Evolutionary conservation across 92 coral and sea anemone species (phyloP), one percentile per base, ranked within the genome.

Genomic region (Montipora capitata): DNA sequence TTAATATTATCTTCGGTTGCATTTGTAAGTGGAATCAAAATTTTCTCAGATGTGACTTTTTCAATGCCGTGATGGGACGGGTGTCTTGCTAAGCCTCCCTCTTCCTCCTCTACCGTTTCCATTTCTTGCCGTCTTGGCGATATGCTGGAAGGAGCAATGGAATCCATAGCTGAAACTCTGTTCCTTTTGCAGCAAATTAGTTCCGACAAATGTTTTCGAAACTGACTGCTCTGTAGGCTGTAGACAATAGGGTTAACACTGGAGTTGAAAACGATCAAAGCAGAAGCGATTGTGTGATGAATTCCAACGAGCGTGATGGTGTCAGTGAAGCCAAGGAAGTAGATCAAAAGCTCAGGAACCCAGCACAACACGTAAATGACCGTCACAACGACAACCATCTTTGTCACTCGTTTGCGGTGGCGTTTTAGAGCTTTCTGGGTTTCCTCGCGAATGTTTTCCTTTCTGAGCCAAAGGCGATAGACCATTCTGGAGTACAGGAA

Each of bases 381-480:
- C 1, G 94, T 81, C 74, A 91, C 81, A 18, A 76, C 68, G 68
- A 91, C 88, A 13, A 91, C 91, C 74, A 91, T 82, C 81, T 76
- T 91, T 8, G 94, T 86, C 20, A 91, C 91, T 63, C 91, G 94
- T 44, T 86, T 91, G 38, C 94, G 91, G 85, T 84, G 85, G 78
- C 68, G 82, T 16, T 85, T 75, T 42, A 87, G 62, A 52, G 91
- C 91, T 40, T 81, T 86, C 85, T 89, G 94, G 20, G 91, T 80
- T 52, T 69, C 79, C 15, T 87, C 84, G 9, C 62, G 65, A 5
- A 87, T 68, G 68, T 71, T 79, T 6, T 85, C 81, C 66, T 81
- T 86, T 54, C 70, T 75, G 27, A 91, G 63, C 94, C 91, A 91
- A n/a, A 91, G 94, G 20, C 83, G 76, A 81, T 91, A 87, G 15